Evolutionary conservation across 1,140 invertebrate species (phyloP), one percentile per base, ranked within the genome.

Genomic region (Spodoptera frugiperda): DNA sequence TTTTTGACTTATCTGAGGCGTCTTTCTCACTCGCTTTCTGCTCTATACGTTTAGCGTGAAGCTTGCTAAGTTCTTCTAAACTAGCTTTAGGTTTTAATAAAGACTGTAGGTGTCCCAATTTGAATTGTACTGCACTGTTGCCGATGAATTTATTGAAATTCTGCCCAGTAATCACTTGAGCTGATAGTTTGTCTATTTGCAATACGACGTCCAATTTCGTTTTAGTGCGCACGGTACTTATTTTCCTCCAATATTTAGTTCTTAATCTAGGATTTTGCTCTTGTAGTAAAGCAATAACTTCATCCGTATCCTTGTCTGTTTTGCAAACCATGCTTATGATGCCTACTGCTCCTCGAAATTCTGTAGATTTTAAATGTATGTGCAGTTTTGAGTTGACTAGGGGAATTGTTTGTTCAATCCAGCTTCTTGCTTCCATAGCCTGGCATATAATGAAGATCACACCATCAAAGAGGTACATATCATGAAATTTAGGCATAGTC

Each of bases 381-480:
- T 87, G 53, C 5, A 92, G 61, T 53, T 76, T 86, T 1, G 63
- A 30, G 75, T 89, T 91, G 0, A 91, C 82, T 21, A 15, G 59
- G 11, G 53, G 12, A 12, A 93, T 68, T 10, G 80, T 67, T 6
- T 82, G 71, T 63, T 89, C 89, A 2, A 93, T 84, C 89, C 90
- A 93, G 3, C 68, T 17, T 57, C 85, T 83, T 0, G 90, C 86
- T 19, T 19, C 2, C 76, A 90, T 83, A 67, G 89, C 78, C 19
- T 85, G 79, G 39, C 91, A 91, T 19, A 93, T 92, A 10, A 92
- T 85, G 57, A 93, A 93, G n/a, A 93, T 89, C 0, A 92, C 90
- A 15, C 92, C 92, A 48, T 93, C 92, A 39, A 90, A 92, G 51
- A 92, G 68, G 57, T 93, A 92, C 30, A 92, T 85, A 48, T 93